Base-by-base conservation (phyloP, 2,888 invertebrate species). In the Dorcus hopei region DNA sequence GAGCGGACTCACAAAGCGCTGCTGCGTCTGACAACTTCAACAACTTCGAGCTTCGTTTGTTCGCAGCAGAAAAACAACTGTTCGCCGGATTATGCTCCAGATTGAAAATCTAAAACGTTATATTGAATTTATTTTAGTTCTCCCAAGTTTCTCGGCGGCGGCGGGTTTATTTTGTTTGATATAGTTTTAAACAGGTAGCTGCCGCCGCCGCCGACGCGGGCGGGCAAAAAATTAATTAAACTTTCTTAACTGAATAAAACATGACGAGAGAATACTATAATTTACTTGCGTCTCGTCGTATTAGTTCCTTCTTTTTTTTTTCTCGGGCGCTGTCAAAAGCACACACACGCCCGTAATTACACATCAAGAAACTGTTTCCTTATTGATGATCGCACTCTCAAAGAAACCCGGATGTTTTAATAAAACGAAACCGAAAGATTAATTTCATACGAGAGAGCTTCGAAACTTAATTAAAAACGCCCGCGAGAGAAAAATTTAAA, bases 21-120 rank as follows among this genome's bases (percentile, higher is more conserved):
- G 66, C 70, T 74, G 74, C 69, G 65, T 65, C 72, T 74, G 74
- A 74, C 74, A 74, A 74, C 74, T 74, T 74, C 73, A 74, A 74
- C 74, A 74, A 74, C 72, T 74, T 74, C 72, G 71, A 70, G 74
- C 72, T 73, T 72, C 71, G 74, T 72, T 73, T 72, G 74, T 72
- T 71, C 71, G 67, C 58, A 59, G 66, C 70, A 68, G 72, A 73
- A 73, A 73, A 73, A 73, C 73, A 73, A 72, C 73, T 71, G 72
- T 68, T 71, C 69, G 59, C 67, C 62, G 70, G 70, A 72, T 72
- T 72, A 71, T 66, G 59, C 64, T 67, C 62, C 62, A 68, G 71
- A 73, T 72, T 73, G 73, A 72, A 73, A 73, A 71, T 72, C 68
- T 68, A 67, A 70, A 71, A 70, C 70, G 66, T 62, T 64, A 63